These are phyloP conservation scores for Megalops atlanticus DNA, from an alignment of 2,113 vertebrate genomes.

Conservation along the genomic window DNA sequence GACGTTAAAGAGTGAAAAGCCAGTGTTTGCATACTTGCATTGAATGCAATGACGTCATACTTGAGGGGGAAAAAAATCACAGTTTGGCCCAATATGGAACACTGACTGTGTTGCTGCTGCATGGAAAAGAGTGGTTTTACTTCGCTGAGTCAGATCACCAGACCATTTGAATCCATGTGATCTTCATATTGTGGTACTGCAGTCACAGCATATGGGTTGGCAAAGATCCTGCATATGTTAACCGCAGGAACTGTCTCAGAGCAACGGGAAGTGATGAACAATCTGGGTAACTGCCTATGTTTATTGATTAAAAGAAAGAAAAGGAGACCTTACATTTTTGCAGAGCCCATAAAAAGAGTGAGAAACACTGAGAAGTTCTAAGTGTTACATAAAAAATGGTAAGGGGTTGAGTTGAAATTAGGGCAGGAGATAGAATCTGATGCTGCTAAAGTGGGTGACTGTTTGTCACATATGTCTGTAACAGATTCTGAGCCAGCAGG, in stretches of 20 bases:
- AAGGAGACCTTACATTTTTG: neutral
- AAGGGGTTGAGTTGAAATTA: too few relatives aligned
- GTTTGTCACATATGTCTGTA: too few relatives aligned
- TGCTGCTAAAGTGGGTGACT: neutral
- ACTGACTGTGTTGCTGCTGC: too few relatives aligned
- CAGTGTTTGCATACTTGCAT: too few relatives aligned
- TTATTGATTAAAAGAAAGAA: neutral
- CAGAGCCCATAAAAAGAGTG: neutral
- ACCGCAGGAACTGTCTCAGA: neutral
- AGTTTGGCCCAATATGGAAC: too few relatives aligned
- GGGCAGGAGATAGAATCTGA: neutral
- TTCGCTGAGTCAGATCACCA: neutral
- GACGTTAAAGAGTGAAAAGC: too few relatives aligned
- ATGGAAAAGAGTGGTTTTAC: neutral
- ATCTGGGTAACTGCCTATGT: conserved; percentile 8
- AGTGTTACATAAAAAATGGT: neutral
- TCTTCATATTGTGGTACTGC: neutral
- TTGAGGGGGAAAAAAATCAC: too few relatives aligned
- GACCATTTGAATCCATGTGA: neutral
- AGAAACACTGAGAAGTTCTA: neutral
- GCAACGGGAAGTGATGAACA: neutral
- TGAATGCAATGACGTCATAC: too few relatives aligned
- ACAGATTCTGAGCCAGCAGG: neutral
- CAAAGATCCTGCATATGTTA: neutral
- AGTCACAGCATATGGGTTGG: neutral